phyloP scores from a whole-genome alignment of 1,140 invertebrate species.

The Aphelenchoides avenae region DNA sequence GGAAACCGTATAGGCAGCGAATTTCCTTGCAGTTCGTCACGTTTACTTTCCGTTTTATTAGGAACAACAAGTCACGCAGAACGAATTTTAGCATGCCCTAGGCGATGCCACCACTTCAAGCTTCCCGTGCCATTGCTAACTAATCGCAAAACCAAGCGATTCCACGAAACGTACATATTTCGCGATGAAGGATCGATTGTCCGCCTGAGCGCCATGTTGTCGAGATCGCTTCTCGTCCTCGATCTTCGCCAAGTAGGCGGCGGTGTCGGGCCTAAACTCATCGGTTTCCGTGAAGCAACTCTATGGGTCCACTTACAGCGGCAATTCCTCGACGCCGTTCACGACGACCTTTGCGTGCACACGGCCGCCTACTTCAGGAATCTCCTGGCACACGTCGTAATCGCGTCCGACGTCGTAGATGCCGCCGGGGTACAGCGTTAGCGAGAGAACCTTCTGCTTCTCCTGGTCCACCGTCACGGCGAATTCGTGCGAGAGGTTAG shows the following conservation, averaged over 20 bases:
- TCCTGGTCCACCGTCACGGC: constrained; percentile 46
- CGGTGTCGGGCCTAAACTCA: constrained; percentile 48
- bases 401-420: constrained; percentile 32
- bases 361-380: background rate
- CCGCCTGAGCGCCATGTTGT: constrained; percentile 53
- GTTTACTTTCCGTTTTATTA: no score
- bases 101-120: no score
- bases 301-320: constrained; percentile 28
- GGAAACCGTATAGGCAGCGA: no score
- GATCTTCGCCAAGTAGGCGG: constrained; percentile 53
- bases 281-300: constrained; percentile 6
- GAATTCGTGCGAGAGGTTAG: constrained; percentile 45
- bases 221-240: constrained; percentile 49
- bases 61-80: no score
- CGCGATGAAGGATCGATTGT: constrained; percentile 54
- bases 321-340: constrained; percentile 32
- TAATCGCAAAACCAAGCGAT: no score
- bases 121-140: no score
- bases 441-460: constrained; percentile 36
- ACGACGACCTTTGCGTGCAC: constrained; percentile 22
- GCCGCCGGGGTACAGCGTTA: constrained; percentile 49
- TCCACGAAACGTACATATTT: constrained; percentile 55
- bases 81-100: no score
- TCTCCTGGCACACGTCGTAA: background rate
- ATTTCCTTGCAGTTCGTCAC: no score